Evolutionary conservation across 2,888 invertebrate species (phyloP).

Genomic region (Shargacucullia verbasci): DNA sequence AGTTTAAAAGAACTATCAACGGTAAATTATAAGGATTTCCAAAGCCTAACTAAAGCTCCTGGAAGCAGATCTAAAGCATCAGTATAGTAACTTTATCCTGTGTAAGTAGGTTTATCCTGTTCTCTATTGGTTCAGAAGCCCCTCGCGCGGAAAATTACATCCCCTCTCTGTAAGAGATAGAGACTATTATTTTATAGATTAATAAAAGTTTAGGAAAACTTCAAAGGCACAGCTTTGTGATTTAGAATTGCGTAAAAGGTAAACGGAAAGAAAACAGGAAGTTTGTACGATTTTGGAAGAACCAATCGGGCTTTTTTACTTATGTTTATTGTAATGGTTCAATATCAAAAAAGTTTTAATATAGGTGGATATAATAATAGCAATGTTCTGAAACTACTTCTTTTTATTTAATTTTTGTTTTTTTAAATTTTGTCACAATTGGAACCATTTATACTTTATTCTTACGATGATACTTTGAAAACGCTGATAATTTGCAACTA

Average conservation of each 20-base stretch:
- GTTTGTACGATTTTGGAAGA: not conserved
- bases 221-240: conserved; percentile 34
- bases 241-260: conserved; percentile 20
- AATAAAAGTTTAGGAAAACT: conserved; percentile 51
- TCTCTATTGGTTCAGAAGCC: conserved; percentile 72
- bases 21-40: conserved; percentile 55
- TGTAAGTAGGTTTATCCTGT: conserved; percentile 71
- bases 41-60: conserved; percentile 58
- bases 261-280: conserved; percentile 5
- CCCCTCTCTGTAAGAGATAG: conserved; percentile 58
- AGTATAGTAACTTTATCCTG: conserved; percentile 70
- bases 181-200: conserved; percentile 56
- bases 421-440: too few relatives aligned
- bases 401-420: too few relatives aligned
- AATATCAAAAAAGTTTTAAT: too few relatives aligned
- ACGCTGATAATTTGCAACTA: too few relatives aligned
- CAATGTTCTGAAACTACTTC: too few relatives aligned
- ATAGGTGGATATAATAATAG: too few relatives aligned
- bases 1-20: conserved; percentile 21
- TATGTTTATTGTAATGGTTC: too few relatives aligned
- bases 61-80: conserved; percentile 63
- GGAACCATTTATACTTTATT: too few relatives aligned
- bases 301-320: not conserved
- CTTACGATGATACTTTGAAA: too few relatives aligned
- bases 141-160: conserved; percentile 75